These are phyloP conservation scores for Drosophila tropicalis DNA, from an alignment of 1,140 invertebrate genomes.

Conservation along the genomic window DNA sequence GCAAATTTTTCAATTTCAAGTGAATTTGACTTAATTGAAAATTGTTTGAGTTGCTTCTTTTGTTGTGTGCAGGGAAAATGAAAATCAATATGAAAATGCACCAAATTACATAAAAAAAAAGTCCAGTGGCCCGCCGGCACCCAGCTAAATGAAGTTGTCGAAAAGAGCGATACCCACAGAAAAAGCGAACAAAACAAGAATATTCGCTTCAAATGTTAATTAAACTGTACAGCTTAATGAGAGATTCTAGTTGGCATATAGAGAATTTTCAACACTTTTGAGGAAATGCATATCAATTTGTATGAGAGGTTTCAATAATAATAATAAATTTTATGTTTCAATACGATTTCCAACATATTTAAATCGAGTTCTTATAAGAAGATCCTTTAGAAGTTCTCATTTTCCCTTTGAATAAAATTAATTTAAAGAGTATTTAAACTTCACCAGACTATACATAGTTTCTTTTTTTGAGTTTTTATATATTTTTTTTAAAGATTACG, in stretches of 20 bases:
- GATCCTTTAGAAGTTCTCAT: no score
- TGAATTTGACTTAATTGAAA: slow-evolving; percentile 69
- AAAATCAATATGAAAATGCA: not conserved
- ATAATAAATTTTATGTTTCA: no score
- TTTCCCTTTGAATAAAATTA: not conserved
- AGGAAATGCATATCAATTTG: not conserved
- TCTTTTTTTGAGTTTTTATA: slow-evolving; percentile 3
- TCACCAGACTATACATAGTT: not conserved
- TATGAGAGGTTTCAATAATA: not conserved
- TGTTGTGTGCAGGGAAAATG: slow-evolving; percentile 11
- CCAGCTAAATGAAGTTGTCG: slow-evolving; percentile 29
- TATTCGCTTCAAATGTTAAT: slow-evolving; percentile 16
- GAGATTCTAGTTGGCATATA: not conserved
- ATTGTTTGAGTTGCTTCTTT: slow-evolving; percentile 45
- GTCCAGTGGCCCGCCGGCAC: slow-evolving; percentile 7
- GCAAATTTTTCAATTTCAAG: slow-evolving; percentile 34
- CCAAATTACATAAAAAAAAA: slow-evolving; percentile 22
- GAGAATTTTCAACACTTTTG: not conserved
- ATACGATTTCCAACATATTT: no score
- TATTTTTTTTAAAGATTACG: not conserved
- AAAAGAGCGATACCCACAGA: slow-evolving; percentile 6
- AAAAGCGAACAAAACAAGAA: slow-evolving; percentile 5
- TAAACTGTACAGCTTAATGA: slow-evolving; percentile 28
- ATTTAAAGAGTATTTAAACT: not conserved
- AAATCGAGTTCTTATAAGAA: no score